Evolutionary conservation across 1,140 invertebrate genomes (phyloP).

Genomic region (Bombus waltoni): DNA sequence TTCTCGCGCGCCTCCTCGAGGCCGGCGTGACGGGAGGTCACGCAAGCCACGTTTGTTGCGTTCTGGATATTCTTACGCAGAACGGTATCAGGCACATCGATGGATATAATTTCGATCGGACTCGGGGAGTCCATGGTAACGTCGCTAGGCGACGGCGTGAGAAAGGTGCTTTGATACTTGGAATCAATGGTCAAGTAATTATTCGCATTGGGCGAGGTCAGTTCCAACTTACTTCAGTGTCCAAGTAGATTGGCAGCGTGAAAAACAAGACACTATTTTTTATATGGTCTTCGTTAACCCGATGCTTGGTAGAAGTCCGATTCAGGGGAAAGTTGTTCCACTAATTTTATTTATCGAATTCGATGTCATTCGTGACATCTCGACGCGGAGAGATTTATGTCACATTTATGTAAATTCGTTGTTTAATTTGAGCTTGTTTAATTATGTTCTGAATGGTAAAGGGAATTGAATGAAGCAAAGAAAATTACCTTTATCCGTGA

Average conservation of each 20-base stretch:
- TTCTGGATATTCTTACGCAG: conserved; percentile 79
- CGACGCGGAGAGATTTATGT: too few relatives aligned
- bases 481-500: conserved; percentile 33
- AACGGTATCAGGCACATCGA: conserved; percentile 81
- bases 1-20: conserved; percentile 74
- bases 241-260: conserved; percentile 75
- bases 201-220: conserved; percentile 74
- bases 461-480: neutral
- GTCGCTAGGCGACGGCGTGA: conserved; percentile 84
- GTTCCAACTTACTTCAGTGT: conserved; percentile 80
- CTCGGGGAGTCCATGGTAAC: conserved; percentile 83
- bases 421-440: neutral
- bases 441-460: too few relatives aligned
- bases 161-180: conserved; percentile 77
- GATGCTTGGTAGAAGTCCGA: conserved; percentile 4
- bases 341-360: neutral
- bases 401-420: too few relatives aligned
- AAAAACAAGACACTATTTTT: conserved; percentile 70
- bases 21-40: conserved; percentile 56
- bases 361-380: too few relatives aligned
- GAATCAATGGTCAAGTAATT: conserved; percentile 75
- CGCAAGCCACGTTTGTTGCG: conserved; percentile 53
- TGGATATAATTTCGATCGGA: conserved; percentile 80
- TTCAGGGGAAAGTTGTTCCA: conserved; percentile 33
- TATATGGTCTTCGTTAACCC: conserved; percentile 32